These are phyloP conservation scores for Sebastiscus tertius DNA, from an alignment of 2,797 vertebrate genomes.

Conservation along the genomic window DNA sequence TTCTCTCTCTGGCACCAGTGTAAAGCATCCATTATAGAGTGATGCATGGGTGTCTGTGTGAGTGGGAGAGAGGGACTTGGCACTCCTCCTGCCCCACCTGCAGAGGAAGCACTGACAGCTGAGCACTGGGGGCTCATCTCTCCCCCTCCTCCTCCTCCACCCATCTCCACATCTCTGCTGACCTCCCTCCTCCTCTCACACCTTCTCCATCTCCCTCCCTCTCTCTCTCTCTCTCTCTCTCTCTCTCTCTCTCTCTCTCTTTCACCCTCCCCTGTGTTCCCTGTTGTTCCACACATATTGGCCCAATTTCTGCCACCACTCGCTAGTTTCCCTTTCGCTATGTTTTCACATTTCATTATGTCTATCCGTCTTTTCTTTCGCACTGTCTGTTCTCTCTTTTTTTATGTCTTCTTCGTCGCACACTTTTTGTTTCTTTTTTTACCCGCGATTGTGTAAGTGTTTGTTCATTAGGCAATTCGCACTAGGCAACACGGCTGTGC, in stretches of 20 bases:
- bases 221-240: not conserved
- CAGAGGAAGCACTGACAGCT: conserved; percentile 89
- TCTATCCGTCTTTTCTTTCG: conserved; percentile 38
- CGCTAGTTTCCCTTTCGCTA: conserved; percentile 36
- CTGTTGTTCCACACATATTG: conserved; percentile 69
- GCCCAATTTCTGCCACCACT: conserved; percentile 65
- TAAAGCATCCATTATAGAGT: conserved; percentile 88
- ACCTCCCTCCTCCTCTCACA: conserved; percentile 79
- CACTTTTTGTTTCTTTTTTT: conserved; percentile 14
- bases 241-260: conserved; percentile 68
- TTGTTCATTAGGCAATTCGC: conserved; percentile 43
- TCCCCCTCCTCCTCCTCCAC: conserved; percentile 65
- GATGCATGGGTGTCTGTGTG: conserved; percentile 87
- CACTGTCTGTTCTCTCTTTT: conserved; percentile 20
- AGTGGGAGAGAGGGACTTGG: conserved; percentile 83
- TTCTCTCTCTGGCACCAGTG: conserved; percentile 80
- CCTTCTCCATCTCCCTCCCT: conserved; percentile 59
- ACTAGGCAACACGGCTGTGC: conserved; percentile 11
- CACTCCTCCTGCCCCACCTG: conserved; percentile 85
- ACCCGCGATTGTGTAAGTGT: not conserved
- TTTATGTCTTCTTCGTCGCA: conserved; percentile 4
- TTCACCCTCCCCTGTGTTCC: conserved; percentile 54
- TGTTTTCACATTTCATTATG: conserved; percentile 55
- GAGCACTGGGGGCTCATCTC: conserved; percentile 77
- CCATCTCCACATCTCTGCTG: conserved; percentile 74